Conservation (phyloP, 2,888 invertebrate genomes). For the Rapana venosa region DNA sequence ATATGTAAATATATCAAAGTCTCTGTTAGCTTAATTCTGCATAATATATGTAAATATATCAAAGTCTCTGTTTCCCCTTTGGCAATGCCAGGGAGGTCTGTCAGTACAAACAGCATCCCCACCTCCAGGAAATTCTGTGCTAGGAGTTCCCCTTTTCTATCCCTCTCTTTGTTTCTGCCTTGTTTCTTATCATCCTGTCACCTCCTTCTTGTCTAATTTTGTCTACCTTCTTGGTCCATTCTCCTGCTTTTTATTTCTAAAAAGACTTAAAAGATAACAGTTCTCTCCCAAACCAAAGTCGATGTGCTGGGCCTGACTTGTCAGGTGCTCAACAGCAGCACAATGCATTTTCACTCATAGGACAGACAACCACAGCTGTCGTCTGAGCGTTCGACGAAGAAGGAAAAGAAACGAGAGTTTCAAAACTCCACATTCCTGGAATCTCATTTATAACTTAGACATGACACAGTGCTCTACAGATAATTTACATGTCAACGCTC, state of each 20-base stretch:
- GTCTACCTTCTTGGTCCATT: not conserved
- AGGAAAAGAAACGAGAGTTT: too few relatives aligned
- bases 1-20: not conserved
- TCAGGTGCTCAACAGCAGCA: not conserved
- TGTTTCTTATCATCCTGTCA: not conserved
- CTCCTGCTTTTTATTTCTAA: not conserved
- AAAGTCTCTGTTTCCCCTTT: not conserved
- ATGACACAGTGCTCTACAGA: too few relatives aligned
- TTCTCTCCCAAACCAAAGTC: not conserved
- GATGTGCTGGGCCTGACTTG: not conserved
- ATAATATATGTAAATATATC: not conserved
- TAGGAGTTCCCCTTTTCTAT: not conserved
- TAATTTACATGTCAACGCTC: too few relatives aligned
- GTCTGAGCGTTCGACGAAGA: too few relatives aligned
- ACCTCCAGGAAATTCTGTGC: not conserved
- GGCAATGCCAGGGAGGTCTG: not conserved
- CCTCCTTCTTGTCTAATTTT: not conserved
- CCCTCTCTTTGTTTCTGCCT: not conserved
- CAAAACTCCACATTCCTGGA: too few relatives aligned
- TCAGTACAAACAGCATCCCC: not conserved
- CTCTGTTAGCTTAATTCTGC: not conserved
- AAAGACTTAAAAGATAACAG: not conserved
- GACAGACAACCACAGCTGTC: too few relatives aligned
- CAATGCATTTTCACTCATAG: not conserved
- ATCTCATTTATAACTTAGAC: too few relatives aligned